Percentiles rank a stretch among this genome's conserved stretches.
phyloP scores from a whole-genome alignment of 2,888 invertebrate genomes.

The Xestia xanthographa region DNA sequence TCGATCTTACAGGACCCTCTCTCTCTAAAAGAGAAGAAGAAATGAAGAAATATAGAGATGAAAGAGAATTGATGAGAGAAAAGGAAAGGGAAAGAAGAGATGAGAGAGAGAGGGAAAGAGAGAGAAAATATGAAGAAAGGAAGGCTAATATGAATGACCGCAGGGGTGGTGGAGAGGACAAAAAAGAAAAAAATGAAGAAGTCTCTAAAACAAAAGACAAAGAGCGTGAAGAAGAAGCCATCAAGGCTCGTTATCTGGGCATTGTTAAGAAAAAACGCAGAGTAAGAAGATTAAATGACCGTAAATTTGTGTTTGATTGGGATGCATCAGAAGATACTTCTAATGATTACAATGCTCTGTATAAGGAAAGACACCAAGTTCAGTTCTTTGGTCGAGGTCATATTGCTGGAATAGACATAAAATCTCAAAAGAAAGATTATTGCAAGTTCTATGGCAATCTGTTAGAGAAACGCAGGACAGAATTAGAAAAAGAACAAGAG shows the following conservation, averaged over 20 bases:
- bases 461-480: constrained; percentile 98
- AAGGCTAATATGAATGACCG: constrained; percentile 88
- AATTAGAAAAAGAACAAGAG: constrained; percentile 99
- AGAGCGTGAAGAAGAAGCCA: constrained; percentile 98
- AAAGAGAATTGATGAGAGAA: constrained; percentile 75
- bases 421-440: constrained; percentile 98
- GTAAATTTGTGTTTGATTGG: constrained; percentile 99
- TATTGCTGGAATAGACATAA: constrained; percentile 99
- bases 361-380: constrained; percentile 98
- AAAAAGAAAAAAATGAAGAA: constrained; percentile 89
- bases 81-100: constrained; percentile 91
- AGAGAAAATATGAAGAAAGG: constrained; percentile 88
- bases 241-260: constrained; percentile 98
- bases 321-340: constrained; percentile 99
- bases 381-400: constrained; percentile 99
- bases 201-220: constrained; percentile 93
- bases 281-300: constrained; percentile 97
- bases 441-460: constrained; percentile 99
- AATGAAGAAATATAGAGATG: constrained; percentile 81
- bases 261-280: constrained; percentile 97
- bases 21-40: constrained; percentile 83
- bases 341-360: constrained; percentile 98
- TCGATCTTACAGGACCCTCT: constrained; percentile 88
- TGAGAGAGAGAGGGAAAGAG: constrained; percentile 89
- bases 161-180: constrained; percentile 78